Evolutionary conservation across 2,888 invertebrate species (phyloP).

Genomic region (Halictus ligatus): DNA sequence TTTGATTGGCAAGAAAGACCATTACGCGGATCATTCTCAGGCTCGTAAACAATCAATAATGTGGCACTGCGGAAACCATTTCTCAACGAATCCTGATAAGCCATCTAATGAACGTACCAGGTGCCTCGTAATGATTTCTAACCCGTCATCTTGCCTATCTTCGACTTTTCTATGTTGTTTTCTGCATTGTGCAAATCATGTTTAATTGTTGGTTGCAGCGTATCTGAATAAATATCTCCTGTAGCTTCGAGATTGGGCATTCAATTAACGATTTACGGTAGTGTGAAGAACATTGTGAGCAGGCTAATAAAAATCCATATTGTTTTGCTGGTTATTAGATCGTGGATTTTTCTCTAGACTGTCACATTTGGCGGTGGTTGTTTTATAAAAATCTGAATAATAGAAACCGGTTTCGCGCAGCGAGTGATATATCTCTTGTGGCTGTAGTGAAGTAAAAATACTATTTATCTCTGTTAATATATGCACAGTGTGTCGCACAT

Average conservation of each 20-base stretch:
- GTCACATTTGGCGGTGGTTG: not conserved
- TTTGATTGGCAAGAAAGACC: not conserved
- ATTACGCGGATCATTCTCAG: not conserved
- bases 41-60: constrained; percentile 6
- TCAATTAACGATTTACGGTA: not conserved
- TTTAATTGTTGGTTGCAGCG: not conserved
- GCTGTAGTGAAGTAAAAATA: not conserved
- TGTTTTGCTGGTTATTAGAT: not conserved
- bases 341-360: not conserved
- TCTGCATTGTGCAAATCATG: not conserved
- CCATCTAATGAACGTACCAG: not conserved
- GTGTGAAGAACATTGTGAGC: not conserved
- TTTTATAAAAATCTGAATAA: not conserved
- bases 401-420: not conserved
- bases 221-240: not conserved
- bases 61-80: not conserved
- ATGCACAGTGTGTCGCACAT: not conserved
- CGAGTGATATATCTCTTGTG: not conserved
- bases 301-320: not conserved
- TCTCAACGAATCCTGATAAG: not conserved
- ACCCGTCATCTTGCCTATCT: not conserved
- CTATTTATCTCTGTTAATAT: not conserved
- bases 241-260: too few species aligned
- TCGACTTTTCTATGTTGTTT: not conserved
- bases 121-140: not conserved